A percentile compares a stretch with the other conserved stretches of the same genome.
Evolutionary conservation across 1,140 invertebrate species (phyloP).

Genomic region (Caenorhabditis latens): DNA sequence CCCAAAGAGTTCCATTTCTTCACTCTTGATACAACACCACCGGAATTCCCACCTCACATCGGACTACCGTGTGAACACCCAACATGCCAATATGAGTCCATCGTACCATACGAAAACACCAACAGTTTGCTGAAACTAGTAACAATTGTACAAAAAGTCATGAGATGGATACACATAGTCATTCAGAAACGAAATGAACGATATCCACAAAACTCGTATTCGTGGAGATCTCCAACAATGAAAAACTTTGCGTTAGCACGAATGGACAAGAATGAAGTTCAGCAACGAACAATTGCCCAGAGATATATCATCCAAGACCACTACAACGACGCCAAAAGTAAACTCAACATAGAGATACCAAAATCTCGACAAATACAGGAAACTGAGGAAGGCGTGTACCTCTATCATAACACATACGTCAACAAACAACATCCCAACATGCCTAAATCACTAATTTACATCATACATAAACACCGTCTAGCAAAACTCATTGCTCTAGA

Average conservation of each 20-base stretch:
- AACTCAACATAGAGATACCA: too few species aligned
- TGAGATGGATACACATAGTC: not conserved
- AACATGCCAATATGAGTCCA: too few species aligned
- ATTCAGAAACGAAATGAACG: too few species aligned
- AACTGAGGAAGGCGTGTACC: not conserved
- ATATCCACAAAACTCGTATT: too few species aligned
- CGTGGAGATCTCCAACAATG: too few species aligned
- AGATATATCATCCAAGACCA: not conserved
- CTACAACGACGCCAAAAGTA: not conserved
- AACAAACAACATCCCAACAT: conserved; percentile 2
- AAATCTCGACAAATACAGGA: too few species aligned
- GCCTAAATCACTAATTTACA: not conserved
- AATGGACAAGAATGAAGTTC: not conserved
- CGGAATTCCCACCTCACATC: too few species aligned
- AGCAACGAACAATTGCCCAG: not conserved
- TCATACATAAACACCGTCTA: not conserved
- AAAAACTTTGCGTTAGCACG: too few species aligned
- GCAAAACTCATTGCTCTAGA: not conserved
- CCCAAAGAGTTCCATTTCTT: too few species aligned
- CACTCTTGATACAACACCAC: too few species aligned
- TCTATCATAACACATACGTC: not conserved
- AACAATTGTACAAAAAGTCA: not conserved
- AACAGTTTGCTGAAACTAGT: not conserved
- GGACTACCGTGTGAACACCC: too few species aligned
- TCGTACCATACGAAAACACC: too few species aligned